These are phyloP conservation scores for Myxocyprinus asiaticus DNA, from an alignment of 2,113 vertebrate genomes.

Conservation along the genomic window DNA sequence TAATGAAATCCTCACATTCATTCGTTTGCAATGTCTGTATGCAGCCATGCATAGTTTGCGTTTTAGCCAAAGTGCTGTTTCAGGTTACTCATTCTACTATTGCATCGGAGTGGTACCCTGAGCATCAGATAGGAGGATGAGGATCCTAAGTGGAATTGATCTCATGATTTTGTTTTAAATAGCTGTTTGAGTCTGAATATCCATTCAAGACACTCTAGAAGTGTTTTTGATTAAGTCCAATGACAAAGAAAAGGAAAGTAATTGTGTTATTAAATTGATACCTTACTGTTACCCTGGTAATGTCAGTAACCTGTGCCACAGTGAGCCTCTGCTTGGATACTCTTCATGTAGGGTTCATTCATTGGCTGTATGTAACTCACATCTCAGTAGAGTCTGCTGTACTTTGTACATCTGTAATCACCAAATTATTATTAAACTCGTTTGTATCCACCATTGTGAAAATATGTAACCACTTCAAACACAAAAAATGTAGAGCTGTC, in stretches of 20 bases:
- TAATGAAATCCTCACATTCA: conserved; percentile 5
- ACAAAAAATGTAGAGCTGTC: conserved; percentile 74
- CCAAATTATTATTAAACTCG: conserved; percentile 76
- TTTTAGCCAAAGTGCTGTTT: conserved; percentile 35
- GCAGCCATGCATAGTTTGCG: background rate
- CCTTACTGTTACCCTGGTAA: conserved; percentile 20
- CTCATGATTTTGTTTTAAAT: conserved; percentile 5
- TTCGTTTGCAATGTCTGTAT: conserved; percentile 6
- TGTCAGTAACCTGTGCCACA: conserved; percentile 43
- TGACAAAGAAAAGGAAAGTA: background rate
- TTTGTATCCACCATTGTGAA: conserved; percentile 85
- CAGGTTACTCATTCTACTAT: background rate
- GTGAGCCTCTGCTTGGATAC: conserved; percentile 30
- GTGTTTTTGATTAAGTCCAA: background rate
- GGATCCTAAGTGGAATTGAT: conserved; percentile 1
- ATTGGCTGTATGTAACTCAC: conserved; percentile 34
- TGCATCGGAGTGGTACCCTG: background rate
- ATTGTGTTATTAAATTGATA: background rate
- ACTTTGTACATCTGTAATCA: conserved; percentile 72
- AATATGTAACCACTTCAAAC: conserved; percentile 77
- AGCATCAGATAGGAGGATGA: background rate
- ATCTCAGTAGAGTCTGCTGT: conserved; percentile 45
- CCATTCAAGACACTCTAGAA: background rate
- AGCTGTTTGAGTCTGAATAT: background rate
- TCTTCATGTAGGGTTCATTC: background rate